Evolutionary conservation across 1,140 invertebrate genomes (phyloP).

Genomic region (Drosophila funebris): DNA sequence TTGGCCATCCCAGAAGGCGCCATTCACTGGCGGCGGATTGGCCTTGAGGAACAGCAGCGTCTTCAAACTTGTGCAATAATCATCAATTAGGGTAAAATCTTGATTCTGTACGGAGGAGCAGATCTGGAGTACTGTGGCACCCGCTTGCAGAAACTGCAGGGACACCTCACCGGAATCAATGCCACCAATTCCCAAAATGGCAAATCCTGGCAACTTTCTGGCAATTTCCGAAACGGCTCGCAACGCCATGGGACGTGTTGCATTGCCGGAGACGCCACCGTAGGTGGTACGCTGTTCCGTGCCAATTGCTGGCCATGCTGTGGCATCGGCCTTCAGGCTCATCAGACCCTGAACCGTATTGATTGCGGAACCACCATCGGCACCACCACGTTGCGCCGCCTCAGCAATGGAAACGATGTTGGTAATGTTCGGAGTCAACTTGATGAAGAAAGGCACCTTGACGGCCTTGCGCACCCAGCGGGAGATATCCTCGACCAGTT

Average conservation of each 20-base stretch:
- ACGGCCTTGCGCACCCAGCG: slow-evolving; percentile 93
- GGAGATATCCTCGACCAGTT: slow-evolving; percentile 94
- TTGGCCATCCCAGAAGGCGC: slow-evolving; percentile 95
- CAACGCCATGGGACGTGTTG: slow-evolving; percentile 96
- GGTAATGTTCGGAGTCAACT: slow-evolving; percentile 99
- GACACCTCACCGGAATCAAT: slow-evolving; percentile 98
- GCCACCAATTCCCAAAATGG: slow-evolving; percentile 97
- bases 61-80: slow-evolving; percentile 96
- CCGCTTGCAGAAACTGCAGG: slow-evolving; percentile 96
- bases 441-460: slow-evolving; percentile 98
- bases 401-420: slow-evolving; percentile 94
- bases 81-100: slow-evolving; percentile 97
- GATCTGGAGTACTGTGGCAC: slow-evolving; percentile 95
- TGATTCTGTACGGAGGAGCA: slow-evolving; percentile 99
- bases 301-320: slow-evolving; percentile 96
- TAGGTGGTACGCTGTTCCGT: slow-evolving; percentile 93
- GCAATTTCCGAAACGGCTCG: slow-evolving; percentile 94
- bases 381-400: slow-evolving; percentile 96
- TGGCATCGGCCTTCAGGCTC: slow-evolving; percentile 91
- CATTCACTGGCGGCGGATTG: slow-evolving; percentile 85
- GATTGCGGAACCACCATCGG: slow-evolving; percentile 97
- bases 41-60: slow-evolving; percentile 93
- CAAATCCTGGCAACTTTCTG: slow-evolving; percentile 92
- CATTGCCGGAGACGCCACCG: slow-evolving; percentile 98
- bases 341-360: slow-evolving; percentile 98